These are phyloP conservation scores for Caenorhabditis zanzibari DNA, from an alignment of 2,888 invertebrate genomes.

Conservation along the genomic window DNA sequence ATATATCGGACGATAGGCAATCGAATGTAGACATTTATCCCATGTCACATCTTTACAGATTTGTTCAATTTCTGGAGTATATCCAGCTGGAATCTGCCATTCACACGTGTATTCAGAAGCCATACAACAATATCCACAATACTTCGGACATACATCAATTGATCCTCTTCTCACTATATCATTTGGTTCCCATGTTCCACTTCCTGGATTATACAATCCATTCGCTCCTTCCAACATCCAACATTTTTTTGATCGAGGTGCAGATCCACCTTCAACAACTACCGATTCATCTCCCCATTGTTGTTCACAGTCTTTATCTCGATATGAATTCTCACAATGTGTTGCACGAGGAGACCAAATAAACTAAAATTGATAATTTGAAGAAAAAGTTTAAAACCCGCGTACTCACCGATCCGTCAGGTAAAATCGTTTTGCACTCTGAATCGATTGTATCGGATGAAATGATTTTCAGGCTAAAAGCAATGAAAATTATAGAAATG, in stretches of 20 bases:
- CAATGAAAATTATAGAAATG: too few species aligned
- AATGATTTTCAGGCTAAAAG: too few species aligned
- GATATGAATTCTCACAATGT: background rate
- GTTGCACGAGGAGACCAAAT: background rate
- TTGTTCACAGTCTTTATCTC: background rate
- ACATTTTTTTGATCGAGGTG: background rate
- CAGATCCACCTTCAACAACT: background rate
- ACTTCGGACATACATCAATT: background rate
- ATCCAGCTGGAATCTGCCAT: slow-evolving; percentile 1
- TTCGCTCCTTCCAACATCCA: background rate
- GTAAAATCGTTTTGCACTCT: background rate
- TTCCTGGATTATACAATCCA: background rate
- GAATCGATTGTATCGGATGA: background rate
- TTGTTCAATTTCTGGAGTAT: background rate
- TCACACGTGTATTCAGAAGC: background rate
- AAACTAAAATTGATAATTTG: background rate
- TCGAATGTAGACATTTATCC: background rate
- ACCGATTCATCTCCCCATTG: background rate
- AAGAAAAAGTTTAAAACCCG: background rate
- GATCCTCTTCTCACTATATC: background rate
- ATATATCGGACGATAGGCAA: background rate
- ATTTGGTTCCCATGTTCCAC: background rate
- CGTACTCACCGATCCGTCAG: background rate
- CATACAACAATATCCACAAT: background rate
- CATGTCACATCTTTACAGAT: slow-evolving; percentile 6